Conservation (phyloP, 2,888 invertebrate genomes). For the Agrotis puta region DNA sequence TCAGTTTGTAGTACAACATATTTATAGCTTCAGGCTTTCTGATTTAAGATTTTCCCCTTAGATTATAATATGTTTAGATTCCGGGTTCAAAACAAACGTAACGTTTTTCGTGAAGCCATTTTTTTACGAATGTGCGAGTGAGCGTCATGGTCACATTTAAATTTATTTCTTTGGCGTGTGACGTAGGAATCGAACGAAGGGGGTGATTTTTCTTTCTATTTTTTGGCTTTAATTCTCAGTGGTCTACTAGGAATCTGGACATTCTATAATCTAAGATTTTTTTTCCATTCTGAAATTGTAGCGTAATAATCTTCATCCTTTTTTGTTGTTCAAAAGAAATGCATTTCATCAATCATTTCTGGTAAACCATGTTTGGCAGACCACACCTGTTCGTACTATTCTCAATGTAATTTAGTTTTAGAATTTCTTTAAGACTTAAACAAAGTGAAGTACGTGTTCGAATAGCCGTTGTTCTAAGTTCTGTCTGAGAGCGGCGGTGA, state of each 20-base stretch:
- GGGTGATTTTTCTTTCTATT: no score
- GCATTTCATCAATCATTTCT: conserved; percentile 27
- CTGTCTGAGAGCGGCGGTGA: conserved; percentile 50
- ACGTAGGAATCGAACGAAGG: no score
- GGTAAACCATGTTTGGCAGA: conserved; percentile 45
- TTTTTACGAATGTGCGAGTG: no score
- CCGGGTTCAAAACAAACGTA: no score
- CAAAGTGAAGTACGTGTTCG: conserved; percentile 52
- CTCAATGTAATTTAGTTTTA: conserved; percentile 57
- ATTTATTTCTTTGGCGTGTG: no score
- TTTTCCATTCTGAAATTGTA: conserved; percentile 18
- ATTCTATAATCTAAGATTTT: background rate
- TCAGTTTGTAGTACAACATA: conserved; percentile 50
- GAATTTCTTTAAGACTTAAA: conserved; percentile 54
- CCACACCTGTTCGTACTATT: conserved; percentile 46
- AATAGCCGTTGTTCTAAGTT: conserved; percentile 41
- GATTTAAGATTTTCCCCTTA: background rate
- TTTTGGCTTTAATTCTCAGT: no score
- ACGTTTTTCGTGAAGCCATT: no score
- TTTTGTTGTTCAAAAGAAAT: background rate
- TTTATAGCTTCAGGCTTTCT: conserved; percentile 22
- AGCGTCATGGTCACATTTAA: no score
- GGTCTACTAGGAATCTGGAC: no score
- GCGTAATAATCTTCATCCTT: background rate
- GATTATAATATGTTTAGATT: no score